Base-by-base conservation (phyloP, 2,797 vertebrate genomes). In the Acropternis orthonyx region DNA sequence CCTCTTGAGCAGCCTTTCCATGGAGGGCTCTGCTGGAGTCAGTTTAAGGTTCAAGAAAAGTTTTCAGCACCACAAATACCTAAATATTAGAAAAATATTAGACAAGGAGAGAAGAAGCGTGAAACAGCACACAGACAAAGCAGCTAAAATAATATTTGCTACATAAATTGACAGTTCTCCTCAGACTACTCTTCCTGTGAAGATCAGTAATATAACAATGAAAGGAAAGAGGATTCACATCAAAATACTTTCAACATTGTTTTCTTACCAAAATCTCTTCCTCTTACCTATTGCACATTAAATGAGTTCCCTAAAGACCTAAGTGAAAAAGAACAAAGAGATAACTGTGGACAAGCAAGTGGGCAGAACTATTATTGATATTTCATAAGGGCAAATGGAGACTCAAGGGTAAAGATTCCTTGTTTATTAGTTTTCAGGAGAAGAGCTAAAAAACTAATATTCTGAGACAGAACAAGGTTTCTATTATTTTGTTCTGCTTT, bases 271-370 rank as follows among this genome's bases (percentile, higher is more conserved):
- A 84, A 86, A 86, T 78, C n/a, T 89, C 24, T 79, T 82, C 20
- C 16, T 15, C 41, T 92, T 90, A 77, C 72, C 61, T 80, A 59
- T 23, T 62, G 66, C 36, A 49, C 46, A 32, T 75, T 79, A 90
- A 95, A 96, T 94, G 20, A 86, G 73, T 48, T 95, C 82, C 82
- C 88, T 69, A 44, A 94, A 93, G 88, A 84, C 72, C 21, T n/a
- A 23, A 75, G 46, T 67, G 55, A 75, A 86, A 92, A 95, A 73
- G 67, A 88, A 80, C 49, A 68, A 55, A 88, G 46, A 88, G 51
- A n/a, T 52, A 89, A 89, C 55, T 22, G 34, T 49, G 63, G 66
- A 86, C 43, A 79, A 93, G 62, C 20, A 85, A 85, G 36, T 73
- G 51, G 43, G 71, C 48, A 92, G 63, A 95, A 85, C n/a, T 62